Evolutionary conservation across 1,140 invertebrate genomes (phyloP).

Genomic region (Papilio helenus): DNA sequence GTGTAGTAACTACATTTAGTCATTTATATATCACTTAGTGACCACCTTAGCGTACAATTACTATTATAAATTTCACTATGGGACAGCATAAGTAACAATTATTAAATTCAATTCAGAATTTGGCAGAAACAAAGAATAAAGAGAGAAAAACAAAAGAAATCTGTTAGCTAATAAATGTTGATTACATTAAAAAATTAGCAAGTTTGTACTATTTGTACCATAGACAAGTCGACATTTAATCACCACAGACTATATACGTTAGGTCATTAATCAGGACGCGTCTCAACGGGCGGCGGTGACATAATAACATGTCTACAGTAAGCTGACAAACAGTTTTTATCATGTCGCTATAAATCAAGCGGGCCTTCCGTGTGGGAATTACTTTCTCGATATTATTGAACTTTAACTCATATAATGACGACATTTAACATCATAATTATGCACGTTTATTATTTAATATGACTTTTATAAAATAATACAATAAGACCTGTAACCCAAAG

Average conservation of each 20-base stretch:
- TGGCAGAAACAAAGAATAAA: background rate
- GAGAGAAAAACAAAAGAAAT: background rate
- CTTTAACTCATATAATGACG: background rate
- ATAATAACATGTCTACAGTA: slow-evolving; percentile 69
- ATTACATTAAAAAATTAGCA: background rate
- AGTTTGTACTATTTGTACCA: background rate
- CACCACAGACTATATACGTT: slow-evolving; percentile 42
- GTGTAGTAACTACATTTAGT: no score
- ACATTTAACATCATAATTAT: no score
- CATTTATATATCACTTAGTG: no score
- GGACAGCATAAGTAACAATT: background rate
- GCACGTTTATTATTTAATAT: no score
- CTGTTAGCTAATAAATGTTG: background rate
- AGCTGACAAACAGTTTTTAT: slow-evolving; percentile 68
- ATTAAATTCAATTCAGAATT: background rate
- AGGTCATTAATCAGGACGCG: slow-evolving; percentile 67
- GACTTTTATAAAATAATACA: no score
- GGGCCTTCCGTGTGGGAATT: slow-evolving; percentile 71
- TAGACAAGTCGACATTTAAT: slow-evolving; percentile 29
- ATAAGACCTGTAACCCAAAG: no score
- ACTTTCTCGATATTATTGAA: slow-evolving; percentile 54
- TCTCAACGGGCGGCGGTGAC: slow-evolving; percentile 58
- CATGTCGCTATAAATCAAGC: slow-evolving; percentile 66
- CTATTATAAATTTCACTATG: no score
- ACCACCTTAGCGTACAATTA: background rate